Evolutionary conservation across 1,140 invertebrate genomes (phyloP).

Genomic region (Papilio polyxenes): DNA sequence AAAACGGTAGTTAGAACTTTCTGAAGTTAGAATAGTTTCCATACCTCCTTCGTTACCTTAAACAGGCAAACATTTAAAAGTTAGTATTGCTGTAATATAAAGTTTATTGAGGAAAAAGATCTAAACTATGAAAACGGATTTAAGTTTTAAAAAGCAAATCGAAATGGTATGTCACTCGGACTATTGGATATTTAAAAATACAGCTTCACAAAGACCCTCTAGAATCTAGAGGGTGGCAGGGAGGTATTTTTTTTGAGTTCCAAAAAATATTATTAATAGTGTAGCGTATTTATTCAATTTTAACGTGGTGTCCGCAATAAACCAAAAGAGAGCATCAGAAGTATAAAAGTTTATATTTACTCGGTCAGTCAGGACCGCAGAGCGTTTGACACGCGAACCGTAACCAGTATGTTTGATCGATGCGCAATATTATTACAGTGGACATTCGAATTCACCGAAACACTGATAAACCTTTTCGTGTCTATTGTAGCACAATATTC

Average conservation of each 20-base stretch:
- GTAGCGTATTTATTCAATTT: neutral
- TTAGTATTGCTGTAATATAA: neutral
- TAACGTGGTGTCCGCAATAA: neutral
- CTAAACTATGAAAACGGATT: too few relatives aligned
- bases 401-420: constrained; percentile 36
- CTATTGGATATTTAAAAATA: neutral
- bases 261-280: too few relatives aligned
- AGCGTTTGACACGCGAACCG: constrained; percentile 12
- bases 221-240: too few relatives aligned
- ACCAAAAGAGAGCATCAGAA: neutral
- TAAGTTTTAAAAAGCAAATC: too few relatives aligned
- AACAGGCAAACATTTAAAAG: neutral
- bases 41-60: neutral
- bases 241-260: too few relatives aligned
- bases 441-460: constrained; percentile 6
- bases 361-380: neutral
- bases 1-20: neutral
- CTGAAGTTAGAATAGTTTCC: neutral
- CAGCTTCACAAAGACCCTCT: neutral
- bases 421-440: constrained; percentile 19
- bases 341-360: neutral
- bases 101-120: too few relatives aligned
- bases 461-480: neutral
- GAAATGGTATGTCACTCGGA: neutral
- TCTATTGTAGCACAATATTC: neutral